Base-by-base conservation (phyloP, 2,113 vertebrate species). In the Oxyruncus cristatus region DNA sequence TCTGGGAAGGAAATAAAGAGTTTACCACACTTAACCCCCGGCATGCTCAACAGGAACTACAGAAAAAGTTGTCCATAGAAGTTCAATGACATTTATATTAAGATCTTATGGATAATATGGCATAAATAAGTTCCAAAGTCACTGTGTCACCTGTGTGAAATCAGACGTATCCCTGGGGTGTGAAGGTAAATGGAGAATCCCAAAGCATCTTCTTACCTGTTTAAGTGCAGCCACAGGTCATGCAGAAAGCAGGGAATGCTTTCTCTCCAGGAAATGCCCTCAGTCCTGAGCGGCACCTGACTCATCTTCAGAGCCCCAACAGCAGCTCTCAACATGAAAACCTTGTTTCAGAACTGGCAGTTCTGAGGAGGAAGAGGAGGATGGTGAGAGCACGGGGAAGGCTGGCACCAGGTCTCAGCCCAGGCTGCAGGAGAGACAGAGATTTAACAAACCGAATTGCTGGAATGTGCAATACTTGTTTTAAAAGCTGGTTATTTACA, bases 401-500 rank as follows among this genome's bases (percentile, higher is more conserved):
- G 73, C 61, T 67, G 39, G 22, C 17, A 8, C 56, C 27, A 26
- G 21, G 39, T 59, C 65, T 35, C 58, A 37, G 5, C 33, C 67
- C 9, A 23, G 35, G 4, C 71, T 83, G 56, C 35, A 44, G 41
- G 24, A 77, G 39, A 76, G 6, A 39, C 49, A 27, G 49, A 61
- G 90, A 44, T 71, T 79, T 83, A 87, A 32, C 81, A 77, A 88
- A 72, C 11, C 35, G 21, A 73, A 19, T 53, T 33, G 14, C 30
- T 76, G 47, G 71, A 85, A 93, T n/a, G 37, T 2, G 2, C 33
- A 59, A 6, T 87, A 37, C 70, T 95, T 92, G 71, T 59, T 95
- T 94, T 73, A 70, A 91, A 94, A 80, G 33, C 89, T 76, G 92
- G 56, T 86, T 88, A 77, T 89, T 93, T 96, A 93, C 81, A 66